Conservation (phyloP, 1,140 invertebrate species). For the Hycleus phaleratus region DNA sequence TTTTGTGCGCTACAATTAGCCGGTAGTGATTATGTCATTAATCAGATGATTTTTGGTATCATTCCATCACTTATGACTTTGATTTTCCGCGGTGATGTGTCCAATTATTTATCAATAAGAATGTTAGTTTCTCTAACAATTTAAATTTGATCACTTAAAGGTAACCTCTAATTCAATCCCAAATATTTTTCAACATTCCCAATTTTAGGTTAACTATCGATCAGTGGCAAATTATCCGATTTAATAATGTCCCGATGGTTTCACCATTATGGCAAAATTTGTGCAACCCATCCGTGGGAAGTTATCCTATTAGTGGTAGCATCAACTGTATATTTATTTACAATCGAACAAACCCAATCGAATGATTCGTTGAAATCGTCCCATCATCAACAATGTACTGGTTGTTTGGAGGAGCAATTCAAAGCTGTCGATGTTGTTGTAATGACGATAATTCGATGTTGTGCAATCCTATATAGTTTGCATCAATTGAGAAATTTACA, state of each 20-base stretch:
- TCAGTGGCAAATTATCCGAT: neutral
- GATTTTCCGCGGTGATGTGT: too few relatives aligned
- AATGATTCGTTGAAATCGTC: neutral
- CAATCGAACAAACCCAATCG: constrained; percentile 54
- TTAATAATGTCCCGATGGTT: constrained; percentile 51
- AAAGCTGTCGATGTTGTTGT: constrained; percentile 80
- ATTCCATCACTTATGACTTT: too few relatives aligned
- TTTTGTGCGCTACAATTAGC: too few relatives aligned
- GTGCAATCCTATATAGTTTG: constrained; percentile 85
- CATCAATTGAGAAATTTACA: constrained; percentile 89
- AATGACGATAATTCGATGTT: constrained; percentile 83
- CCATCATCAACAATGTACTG: constrained; percentile 35
- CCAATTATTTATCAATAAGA: too few relatives aligned
- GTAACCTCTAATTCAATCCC: too few relatives aligned
- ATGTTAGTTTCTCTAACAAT: too few relatives aligned
- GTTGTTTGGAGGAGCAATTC: constrained; percentile 54
- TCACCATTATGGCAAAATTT: constrained; percentile 80
- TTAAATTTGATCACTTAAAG: too few relatives aligned
- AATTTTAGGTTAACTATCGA: neutral
- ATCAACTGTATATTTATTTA: constrained; percentile 76
- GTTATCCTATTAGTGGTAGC: constrained; percentile 86
- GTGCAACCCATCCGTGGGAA: constrained; percentile 88
- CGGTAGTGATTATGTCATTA: too few relatives aligned
- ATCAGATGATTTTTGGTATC: too few relatives aligned
- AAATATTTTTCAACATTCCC: too few relatives aligned